phyloP scores from a whole-genome alignment of 2,113 vertebrate species.

The Carassius gibelio region DNA sequence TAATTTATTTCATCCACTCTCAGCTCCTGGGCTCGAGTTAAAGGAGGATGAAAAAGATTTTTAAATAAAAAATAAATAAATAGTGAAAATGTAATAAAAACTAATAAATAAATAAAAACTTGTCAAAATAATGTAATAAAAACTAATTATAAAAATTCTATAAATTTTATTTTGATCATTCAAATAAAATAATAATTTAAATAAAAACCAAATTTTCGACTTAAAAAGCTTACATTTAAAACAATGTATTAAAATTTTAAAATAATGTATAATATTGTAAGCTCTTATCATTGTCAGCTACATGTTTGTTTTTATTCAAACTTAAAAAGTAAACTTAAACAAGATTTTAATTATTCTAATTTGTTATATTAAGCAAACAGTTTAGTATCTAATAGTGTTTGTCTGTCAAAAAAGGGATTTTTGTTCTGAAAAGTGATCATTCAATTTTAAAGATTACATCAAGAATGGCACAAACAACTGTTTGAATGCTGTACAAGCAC shows the following conservation, averaged over 20 bases:
- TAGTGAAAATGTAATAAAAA: too few species aligned
- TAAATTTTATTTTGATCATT: too few species aligned
- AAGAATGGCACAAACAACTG: conserved; percentile 1
- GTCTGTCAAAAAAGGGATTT: background rate
- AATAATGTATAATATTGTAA: background rate
- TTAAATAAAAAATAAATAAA: too few species aligned
- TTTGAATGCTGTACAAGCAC: background rate
- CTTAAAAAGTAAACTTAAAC: background rate
- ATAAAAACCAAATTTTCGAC: background rate
- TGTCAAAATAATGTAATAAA: too few species aligned
- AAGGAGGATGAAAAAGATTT: too few species aligned
- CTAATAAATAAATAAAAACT: too few species aligned
- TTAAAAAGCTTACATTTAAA: too few species aligned
- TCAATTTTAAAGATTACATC: conserved; percentile 10
- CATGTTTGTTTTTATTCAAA: background rate
- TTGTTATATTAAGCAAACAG: background rate
- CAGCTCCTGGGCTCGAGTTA: too few species aligned
- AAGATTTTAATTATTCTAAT: background rate
- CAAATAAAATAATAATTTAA: background rate
- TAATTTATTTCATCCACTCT: too few species aligned
- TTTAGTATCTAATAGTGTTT: background rate
- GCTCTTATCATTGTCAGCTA: background rate
- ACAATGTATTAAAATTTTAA: too few species aligned
- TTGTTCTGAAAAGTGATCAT: background rate
- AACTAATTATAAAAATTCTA: background rate